These are phyloP conservation scores for Andrena praecox DNA, from an alignment of 2,888 invertebrate genomes.

Conservation along the genomic window DNA sequence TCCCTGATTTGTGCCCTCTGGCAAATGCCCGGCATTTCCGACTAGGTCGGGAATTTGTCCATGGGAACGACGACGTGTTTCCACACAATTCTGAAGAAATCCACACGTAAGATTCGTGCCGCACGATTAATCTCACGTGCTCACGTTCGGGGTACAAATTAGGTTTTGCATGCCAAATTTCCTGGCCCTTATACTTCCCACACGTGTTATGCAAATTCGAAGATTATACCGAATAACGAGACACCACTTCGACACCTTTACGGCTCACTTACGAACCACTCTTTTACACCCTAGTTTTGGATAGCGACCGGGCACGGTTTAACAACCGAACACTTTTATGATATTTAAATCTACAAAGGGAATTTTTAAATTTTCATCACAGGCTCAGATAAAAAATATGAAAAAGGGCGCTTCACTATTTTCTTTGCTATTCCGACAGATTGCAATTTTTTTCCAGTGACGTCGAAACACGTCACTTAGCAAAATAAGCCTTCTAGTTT, in stretches of 20 bases:
- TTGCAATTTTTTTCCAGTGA: too few relatives aligned
- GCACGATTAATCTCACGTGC: constrained; percentile 54
- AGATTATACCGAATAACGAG: constrained; percentile 52
- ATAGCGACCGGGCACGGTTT: too few relatives aligned
- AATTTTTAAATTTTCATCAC: too few relatives aligned
- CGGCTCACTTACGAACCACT: constrained; percentile 15
- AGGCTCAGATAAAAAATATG: too few relatives aligned
- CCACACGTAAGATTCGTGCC: constrained; percentile 37
- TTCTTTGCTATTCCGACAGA: too few relatives aligned
- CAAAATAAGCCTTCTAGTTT: too few relatives aligned
- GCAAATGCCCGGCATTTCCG: constrained; percentile 77
- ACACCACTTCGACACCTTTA: constrained; percentile 30
- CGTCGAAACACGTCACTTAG: too few relatives aligned
- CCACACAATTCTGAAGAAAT: constrained; percentile 48
- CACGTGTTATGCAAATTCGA: constrained; percentile 49
- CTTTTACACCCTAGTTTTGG: constrained; percentile 42
- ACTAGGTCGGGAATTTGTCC: constrained; percentile 68
- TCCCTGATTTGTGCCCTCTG: constrained; percentile 80
- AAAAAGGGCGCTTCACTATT: too few relatives aligned
- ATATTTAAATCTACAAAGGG: too few relatives aligned
- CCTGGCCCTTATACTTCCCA: constrained; percentile 26
- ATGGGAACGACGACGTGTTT: constrained; percentile 38
- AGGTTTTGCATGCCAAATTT: constrained; percentile 51
- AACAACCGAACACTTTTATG: neutral
- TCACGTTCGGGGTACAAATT: constrained; percentile 45